Evolutionary conservation across 2,888 invertebrate species (phyloP).

Genomic region (Melinaea marsaeus): DNA sequence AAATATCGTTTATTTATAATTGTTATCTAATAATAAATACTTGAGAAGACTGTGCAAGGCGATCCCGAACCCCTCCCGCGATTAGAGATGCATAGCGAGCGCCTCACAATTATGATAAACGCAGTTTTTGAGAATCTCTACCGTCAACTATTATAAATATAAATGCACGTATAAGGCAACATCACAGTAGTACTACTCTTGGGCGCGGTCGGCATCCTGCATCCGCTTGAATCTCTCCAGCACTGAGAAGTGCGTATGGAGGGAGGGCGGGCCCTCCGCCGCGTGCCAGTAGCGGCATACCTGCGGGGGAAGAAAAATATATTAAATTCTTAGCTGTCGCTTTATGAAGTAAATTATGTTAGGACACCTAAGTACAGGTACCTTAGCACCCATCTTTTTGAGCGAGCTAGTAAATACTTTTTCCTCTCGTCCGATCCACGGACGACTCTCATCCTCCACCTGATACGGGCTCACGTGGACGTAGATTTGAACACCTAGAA

Average conservation of each 20-base stretch:
- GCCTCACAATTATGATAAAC: too few relatives aligned
- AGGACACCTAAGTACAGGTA: slow-evolving; percentile 49
- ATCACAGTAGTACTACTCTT: slow-evolving; percentile 40
- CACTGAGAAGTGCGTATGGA: slow-evolving; percentile 88
- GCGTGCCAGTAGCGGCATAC: slow-evolving; percentile 53
- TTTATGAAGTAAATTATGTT: too few relatives aligned
- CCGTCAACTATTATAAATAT: too few relatives aligned
- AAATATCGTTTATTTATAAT: too few relatives aligned
- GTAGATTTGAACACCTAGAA: slow-evolving; percentile 81
- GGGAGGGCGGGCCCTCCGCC: slow-evolving; percentile 58
- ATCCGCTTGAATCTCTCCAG: slow-evolving; percentile 76
- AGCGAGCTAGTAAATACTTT: slow-evolving; percentile 84
- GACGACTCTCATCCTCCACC: slow-evolving; percentile 85
- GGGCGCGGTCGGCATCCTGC: slow-evolving; percentile 37
- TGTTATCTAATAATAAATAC: too few relatives aligned
- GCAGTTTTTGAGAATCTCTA: too few relatives aligned
- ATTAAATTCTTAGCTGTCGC: too few relatives aligned
- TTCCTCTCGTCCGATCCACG: slow-evolving; percentile 92
- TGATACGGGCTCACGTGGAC: slow-evolving; percentile 96
- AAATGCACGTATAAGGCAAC: slow-evolving; percentile 11
- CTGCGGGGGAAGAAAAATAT: slow-evolving; percentile 30
- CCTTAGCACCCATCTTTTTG: slow-evolving; percentile 80
- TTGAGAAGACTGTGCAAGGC: too few relatives aligned
- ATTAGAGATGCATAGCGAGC: too few relatives aligned
- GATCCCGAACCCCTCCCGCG: too few relatives aligned